phyloP scores from a whole-genome alignment of 2,888 invertebrate genomes.

The Plebejus argus region DNA sequence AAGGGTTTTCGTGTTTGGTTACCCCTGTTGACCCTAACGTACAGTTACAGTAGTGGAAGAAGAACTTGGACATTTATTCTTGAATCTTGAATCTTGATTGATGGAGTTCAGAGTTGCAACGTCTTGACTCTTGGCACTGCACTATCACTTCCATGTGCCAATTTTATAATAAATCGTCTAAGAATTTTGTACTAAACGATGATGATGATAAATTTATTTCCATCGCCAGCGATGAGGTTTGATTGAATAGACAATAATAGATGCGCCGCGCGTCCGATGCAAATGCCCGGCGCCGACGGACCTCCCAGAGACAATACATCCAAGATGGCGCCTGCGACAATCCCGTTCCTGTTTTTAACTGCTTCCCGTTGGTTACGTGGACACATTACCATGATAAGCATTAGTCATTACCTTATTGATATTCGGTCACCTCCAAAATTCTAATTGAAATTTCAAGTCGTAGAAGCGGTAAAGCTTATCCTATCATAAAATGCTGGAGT shows the following conservation, averaged over 20 bases:
- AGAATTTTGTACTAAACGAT: not conserved
- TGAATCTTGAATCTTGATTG: no score
- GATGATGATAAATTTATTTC: constrained; percentile 32
- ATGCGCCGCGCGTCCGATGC: constrained; percentile 73
- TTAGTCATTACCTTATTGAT: constrained; percentile 36
- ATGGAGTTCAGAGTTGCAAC: not conserved
- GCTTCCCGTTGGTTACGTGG: constrained; percentile 63
- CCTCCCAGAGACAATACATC: constrained; percentile 73
- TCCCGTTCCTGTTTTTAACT: constrained; percentile 51
- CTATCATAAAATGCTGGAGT: not conserved
- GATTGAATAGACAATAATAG: constrained; percentile 57
- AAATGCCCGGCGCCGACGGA: constrained; percentile 79
- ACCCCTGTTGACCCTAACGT: not conserved
- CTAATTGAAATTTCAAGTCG: not conserved
- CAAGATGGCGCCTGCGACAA: constrained; percentile 72
- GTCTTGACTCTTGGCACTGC: not conserved
- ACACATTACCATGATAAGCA: constrained; percentile 55
- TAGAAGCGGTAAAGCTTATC: not conserved
- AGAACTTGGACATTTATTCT: not conserved
- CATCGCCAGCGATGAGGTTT: constrained; percentile 33
- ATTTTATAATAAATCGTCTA: no score
- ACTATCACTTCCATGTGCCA: no score
- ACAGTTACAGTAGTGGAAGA: not conserved
- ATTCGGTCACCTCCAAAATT: no score
- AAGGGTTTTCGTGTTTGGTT: not conserved